Evolutionary conservation across 2,113 vertebrate genomes (phyloP), one percentile per base, ranked within the genome.

Genomic region (Benitochromis conjunctus): DNA sequence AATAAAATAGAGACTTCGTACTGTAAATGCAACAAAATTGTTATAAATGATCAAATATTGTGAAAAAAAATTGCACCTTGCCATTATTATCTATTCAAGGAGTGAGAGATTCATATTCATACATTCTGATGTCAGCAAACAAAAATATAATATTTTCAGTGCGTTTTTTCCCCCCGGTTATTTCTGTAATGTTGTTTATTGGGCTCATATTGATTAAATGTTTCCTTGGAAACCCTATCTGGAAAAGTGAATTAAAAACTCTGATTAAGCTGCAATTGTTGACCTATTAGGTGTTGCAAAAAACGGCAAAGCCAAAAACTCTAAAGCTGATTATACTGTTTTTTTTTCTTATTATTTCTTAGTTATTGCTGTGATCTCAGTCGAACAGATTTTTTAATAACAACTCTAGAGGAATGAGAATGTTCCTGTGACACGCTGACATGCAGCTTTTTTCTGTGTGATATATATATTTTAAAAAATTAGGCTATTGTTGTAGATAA

Each of bases 121-220:
- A 9, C 36, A 41, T 66, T 66, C 36, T 66, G n/a, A 41, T 69
- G 62, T 69, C 41, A 21, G 3, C 36, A 69, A 66, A 66, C 62
- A 66, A 69, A 69, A 69, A 69, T 69, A 24, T 69, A 2, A 9
- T 43, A 24, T 43, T 69, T 69, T 69, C 64, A 43, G 9, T 1
- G 1, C 3, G 4, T 14, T 74, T 64, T 54, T 0, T 0, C 11
- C 3, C 5, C 14, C 21, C 11, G 16, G 14, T 74, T 74, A 5
- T 74, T 74, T 48, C 14, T 74, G 66, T 48, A 18, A 11, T 48
- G 41, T 29, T 29, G 21, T 48, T 48, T 48, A 48, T 74, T 74
- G 21, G 14, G 24, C 4, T 12, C 16, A 31, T 48, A 51, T 31
- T 74, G 43, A 74, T 31, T 74, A 51, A 74, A 74, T 31, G 9